Conservation (phyloP, 2,797 vertebrate species). For the Aselliscus stoliczkanus region DNA sequence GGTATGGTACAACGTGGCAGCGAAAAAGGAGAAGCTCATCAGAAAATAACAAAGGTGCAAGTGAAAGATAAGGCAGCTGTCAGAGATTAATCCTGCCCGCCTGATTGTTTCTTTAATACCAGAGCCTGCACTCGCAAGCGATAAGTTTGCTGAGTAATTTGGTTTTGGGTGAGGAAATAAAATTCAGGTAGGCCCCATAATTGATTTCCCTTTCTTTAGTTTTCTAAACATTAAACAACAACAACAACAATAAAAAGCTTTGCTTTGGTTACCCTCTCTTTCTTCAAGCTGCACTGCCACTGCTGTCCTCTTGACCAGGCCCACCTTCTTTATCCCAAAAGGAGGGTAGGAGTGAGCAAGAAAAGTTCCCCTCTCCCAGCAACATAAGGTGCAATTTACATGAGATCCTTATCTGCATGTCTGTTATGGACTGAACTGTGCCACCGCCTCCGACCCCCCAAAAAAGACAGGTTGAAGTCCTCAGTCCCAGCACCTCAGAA, state of each 20-base stretch:
- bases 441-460: no score
- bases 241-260: constrained; percentile 83
- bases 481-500: neutral
- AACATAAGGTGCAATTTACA: neutral
- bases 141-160: constrained; percentile 99
- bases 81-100: constrained; percentile 99
- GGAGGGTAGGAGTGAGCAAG: neutral
- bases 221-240: constrained; percentile 88
- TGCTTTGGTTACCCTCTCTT: constrained; percentile 85
- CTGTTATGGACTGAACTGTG: neutral
- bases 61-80: constrained; percentile 99
- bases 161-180: constrained; percentile 98
- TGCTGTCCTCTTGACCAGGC: neutral
- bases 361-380: neutral
- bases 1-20: constrained; percentile 98
- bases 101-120: constrained; percentile 99
- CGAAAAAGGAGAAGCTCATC: constrained; percentile 97
- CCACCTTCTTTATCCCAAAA: neutral
- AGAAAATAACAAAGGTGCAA: constrained; percentile 99
- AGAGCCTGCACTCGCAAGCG: constrained; percentile 98
- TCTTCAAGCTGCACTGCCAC: constrained; percentile 38
- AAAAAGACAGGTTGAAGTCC: neutral
- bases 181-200: constrained; percentile 99
- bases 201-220: constrained; percentile 96
- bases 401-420: neutral